A percentile compares a stretch with the other conserved stretches of the same genome.
Evolutionary conservation across 2,888 invertebrate species (phyloP).

Genomic region (Dendrolimus pini): DNA sequence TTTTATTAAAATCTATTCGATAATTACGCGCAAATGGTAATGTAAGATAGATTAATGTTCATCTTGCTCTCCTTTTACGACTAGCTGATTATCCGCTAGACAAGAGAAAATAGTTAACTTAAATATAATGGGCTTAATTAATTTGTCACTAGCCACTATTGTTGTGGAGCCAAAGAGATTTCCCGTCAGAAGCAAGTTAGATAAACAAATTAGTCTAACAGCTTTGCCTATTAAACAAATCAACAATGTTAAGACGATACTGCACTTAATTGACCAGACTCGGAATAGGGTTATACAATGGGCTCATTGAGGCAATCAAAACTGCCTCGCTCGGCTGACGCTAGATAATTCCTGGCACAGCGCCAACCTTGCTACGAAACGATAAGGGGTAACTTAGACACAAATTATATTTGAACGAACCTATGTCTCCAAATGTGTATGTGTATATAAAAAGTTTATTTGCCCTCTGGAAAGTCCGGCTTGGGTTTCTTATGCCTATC

Average conservation of each 20-base stretch:
- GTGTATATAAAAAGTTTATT: too few relatives aligned
- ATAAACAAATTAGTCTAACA: neutral
- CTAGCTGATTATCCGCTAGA: too few relatives aligned
- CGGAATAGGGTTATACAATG: slow-evolving; percentile 30
- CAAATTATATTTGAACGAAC: neutral
- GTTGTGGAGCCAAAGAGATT: neutral
- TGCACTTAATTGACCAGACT: slow-evolving; percentile 25
- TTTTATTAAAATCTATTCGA: too few relatives aligned
- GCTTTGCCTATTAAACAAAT: neutral
- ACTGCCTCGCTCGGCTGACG: slow-evolving; percentile 35
- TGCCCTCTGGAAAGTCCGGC: too few relatives aligned
- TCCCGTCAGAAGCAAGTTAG: neutral
- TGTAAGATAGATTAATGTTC: too few relatives aligned
- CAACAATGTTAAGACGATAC: slow-evolving; percentile 8
- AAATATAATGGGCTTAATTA: too few relatives aligned
- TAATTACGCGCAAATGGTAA: too few relatives aligned
- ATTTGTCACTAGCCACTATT: neutral
- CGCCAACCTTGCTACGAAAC: slow-evolving; percentile 28
- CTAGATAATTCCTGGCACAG: slow-evolving; percentile 38
- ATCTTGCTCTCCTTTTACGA: too few relatives aligned
- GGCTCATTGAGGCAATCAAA: slow-evolving; percentile 43
- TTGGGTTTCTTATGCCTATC: too few relatives aligned
- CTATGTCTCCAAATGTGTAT: neutral
- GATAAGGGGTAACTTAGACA: slow-evolving; percentile 28
- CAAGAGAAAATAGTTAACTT: too few relatives aligned